A percentile compares a stretch with the other conserved stretches of the same genome.
phyloP scores from a whole-genome alignment of 2,888 invertebrate species.

The Glyphotaelius pellucidus region DNA sequence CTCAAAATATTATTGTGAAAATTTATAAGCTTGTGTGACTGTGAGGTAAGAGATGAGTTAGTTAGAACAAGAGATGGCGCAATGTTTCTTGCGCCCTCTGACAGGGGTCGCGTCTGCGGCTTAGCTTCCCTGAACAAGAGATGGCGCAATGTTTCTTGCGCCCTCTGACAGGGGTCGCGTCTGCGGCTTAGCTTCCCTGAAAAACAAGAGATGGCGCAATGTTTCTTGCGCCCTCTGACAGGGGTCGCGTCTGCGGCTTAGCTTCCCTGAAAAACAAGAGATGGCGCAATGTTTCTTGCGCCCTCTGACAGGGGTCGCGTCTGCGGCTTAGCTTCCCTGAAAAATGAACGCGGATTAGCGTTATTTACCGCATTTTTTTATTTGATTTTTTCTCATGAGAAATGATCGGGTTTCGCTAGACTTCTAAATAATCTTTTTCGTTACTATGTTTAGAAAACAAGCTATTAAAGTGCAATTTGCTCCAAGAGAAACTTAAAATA shows the following conservation, averaged over 20 bases:
- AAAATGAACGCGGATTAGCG: not conserved
- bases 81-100: not conserved
- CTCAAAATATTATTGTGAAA: too few relatives aligned
- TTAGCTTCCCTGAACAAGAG: not conserved
- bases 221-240: not conserved
- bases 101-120: not conserved
- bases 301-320: not conserved
- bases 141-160: not conserved
- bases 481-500: too few relatives aligned
- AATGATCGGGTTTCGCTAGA: not conserved
- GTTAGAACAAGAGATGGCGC: not conserved
- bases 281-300: not conserved
- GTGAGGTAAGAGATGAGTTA: not conserved
- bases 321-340: not conserved
- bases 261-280: not conserved
- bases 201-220: not conserved
- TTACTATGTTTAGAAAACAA: not conserved
- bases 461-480: not conserved
- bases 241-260: not conserved
- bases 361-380: not conserved
- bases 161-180: not conserved
- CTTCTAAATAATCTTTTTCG: not conserved
- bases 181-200: not conserved
- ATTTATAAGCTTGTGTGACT: too few relatives aligned
- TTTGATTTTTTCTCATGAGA: too few relatives aligned